Evolutionary conservation across 2,888 invertebrate genomes (phyloP).

Genomic region (Suillia variegata): DNA sequence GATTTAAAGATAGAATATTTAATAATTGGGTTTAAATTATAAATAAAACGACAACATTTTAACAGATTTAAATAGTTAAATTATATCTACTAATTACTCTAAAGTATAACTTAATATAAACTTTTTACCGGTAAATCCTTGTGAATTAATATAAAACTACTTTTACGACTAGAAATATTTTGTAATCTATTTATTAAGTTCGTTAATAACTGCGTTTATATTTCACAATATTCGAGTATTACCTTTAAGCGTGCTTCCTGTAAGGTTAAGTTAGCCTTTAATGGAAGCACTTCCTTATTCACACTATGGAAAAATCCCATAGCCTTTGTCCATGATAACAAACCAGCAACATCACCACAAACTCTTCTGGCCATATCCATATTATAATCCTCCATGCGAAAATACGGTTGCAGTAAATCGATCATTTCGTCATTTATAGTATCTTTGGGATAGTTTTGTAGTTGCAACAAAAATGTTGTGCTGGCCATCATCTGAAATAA

Average conservation of each 20-base stretch:
- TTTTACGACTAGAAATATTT: too few relatives aligned
- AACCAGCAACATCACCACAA: conserved; percentile 95
- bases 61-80: background rate
- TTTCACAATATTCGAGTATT: too few relatives aligned
- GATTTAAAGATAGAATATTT: background rate
- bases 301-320: conserved; percentile 96
- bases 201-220: too few relatives aligned
- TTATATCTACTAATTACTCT: too few relatives aligned
- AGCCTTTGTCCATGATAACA: conserved; percentile 94
- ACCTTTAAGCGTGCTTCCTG: conserved; percentile 89
- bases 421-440: conserved; percentile 97
- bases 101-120: background rate
- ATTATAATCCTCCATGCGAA: conserved; percentile 95
- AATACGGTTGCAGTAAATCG: conserved; percentile 88
- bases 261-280: conserved; percentile 88
- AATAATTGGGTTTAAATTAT: background rate
- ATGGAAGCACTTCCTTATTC: conserved; percentile 92
- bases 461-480: conserved; percentile 86
- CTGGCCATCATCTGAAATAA: conserved; percentile 86
- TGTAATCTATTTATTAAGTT: too few relatives aligned
- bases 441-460: conserved; percentile 95
- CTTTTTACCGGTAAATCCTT: background rate
- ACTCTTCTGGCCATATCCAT: conserved; percentile 96
- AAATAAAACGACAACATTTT: background rate
- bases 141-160: too few relatives aligned